phyloP scores from a whole-genome alignment of 2,113 vertebrate species.

The Sceloporus tristichus region DNA sequence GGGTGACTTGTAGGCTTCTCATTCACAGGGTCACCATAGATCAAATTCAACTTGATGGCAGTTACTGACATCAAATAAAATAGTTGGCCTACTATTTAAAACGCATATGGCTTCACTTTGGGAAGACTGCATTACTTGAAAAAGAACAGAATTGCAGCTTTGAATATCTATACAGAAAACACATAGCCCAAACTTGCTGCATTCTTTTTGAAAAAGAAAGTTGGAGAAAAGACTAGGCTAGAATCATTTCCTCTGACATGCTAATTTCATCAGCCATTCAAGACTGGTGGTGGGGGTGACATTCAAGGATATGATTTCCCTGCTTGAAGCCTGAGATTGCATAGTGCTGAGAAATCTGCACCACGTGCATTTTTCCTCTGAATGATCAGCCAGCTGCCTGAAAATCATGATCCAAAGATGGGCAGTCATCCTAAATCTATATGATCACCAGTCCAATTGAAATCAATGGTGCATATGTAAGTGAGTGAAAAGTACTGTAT shows the following conservation, averaged over 20 bases:
- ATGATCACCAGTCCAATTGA: not conserved
- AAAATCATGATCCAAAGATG: not conserved
- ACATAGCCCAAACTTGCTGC: too few relatives aligned
- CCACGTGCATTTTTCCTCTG: not conserved
- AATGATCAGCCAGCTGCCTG: not conserved
- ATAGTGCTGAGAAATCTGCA: not conserved
- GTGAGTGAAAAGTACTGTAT: not conserved
- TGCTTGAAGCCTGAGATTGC: slow-evolving; percentile 1
- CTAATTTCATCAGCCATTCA: not conserved
- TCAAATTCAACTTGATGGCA: too few relatives aligned
- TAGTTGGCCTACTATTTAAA: too few relatives aligned
- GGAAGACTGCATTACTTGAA: not conserved
- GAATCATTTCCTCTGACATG: not conserved
- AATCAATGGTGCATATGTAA: not conserved
- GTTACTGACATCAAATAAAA: too few relatives aligned
- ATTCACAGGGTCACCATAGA: too few relatives aligned
- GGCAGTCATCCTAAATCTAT: slow-evolving; percentile 4
- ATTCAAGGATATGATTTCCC: not conserved
- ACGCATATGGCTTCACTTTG: not conserved
- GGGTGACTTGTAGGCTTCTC: too few relatives aligned
- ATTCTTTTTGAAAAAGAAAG: not conserved
- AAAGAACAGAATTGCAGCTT: not conserved
- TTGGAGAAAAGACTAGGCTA: not conserved
- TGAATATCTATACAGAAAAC: not conserved
- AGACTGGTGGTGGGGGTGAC: not conserved